A percentile compares a stretch with the other conserved stretches of the same genome.
Conservation (phyloP, 2,113 vertebrate genomes). For the Fukomys damarensis region DNA sequence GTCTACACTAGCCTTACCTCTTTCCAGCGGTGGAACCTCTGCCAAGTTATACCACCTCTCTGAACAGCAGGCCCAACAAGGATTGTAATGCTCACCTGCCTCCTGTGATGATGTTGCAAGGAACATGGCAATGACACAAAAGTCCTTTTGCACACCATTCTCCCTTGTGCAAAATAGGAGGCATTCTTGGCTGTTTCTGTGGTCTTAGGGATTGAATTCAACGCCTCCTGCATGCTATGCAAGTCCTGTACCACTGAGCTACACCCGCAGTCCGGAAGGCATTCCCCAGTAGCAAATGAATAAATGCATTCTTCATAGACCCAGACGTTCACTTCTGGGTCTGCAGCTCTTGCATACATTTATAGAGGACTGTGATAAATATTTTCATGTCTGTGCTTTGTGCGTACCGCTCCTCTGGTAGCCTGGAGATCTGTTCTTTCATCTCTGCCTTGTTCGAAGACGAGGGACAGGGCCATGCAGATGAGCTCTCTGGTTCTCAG, state of each 20-base stretch:
- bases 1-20: not conserved
- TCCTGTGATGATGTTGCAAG: not conserved
- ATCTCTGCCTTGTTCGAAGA: constrained; percentile 68
- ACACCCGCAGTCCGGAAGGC: not conserved
- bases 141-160: constrained; percentile 27
- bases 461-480: constrained; percentile 45
- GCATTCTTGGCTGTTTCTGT: not conserved
- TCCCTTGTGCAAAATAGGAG: not conserved
- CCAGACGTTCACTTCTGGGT: constrained; percentile 1
- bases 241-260: not conserved
- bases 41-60: not conserved
- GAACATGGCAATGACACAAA: not conserved
- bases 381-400: constrained; percentile 23
- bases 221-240: too few species aligned
- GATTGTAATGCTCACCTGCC: not conserved
- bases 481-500: constrained; percentile 58
- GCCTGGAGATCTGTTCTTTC: constrained; percentile 63
- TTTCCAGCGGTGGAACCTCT: not conserved
- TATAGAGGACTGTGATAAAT: constrained; percentile 53
- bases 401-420: not conserved
- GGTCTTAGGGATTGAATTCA: not conserved
- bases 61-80: not conserved
- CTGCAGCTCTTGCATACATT: constrained; percentile 49
- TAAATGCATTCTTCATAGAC: constrained; percentile 1
- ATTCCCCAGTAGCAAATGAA: not conserved